Percentiles rank a stretch among this genome's conserved stretches.
phyloP scores from a whole-genome alignment of 2,797 vertebrate species.

The Lophius americanus region DNA sequence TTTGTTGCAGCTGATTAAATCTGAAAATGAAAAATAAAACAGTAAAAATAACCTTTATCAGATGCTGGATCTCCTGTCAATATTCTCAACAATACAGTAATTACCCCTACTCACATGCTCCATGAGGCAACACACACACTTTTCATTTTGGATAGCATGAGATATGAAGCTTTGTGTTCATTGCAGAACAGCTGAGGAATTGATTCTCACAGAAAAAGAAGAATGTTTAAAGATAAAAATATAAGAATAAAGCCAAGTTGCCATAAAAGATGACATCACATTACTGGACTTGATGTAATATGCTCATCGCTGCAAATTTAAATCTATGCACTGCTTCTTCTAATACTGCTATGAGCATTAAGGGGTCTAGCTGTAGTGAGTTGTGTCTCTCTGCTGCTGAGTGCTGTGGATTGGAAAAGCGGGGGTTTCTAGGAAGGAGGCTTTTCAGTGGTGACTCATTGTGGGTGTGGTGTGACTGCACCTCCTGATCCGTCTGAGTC shows the following conservation, averaged over 20 bases:
- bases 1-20: slow-evolving; percentile 23
- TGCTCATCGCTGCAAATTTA: background rate
- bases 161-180: slow-evolving; percentile 1
- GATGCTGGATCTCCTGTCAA: background rate
- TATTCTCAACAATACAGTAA: background rate
- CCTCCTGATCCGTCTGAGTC: slow-evolving; percentile 35
- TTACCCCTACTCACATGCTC: background rate
- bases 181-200: background rate
- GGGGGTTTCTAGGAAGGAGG: slow-evolving; percentile 50
- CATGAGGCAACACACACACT: background rate
- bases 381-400: slow-evolving; percentile 53
- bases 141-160: background rate
- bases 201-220: background rate
- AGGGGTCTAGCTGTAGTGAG: slow-evolving; percentile 31
- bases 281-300: background rate
- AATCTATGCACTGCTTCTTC: background rate
- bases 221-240: too few relatives aligned
- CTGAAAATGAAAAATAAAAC: background rate
- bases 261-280: background rate
- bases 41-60: slow-evolving; percentile 8
- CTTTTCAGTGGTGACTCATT: slow-evolving; percentile 26
- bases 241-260: background rate
- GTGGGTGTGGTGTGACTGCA: slow-evolving; percentile 8
- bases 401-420: slow-evolving; percentile 9
- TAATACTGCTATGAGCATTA: background rate